phyloP scores from a whole-genome alignment of 2,113 vertebrate genomes.

The Pterocles orientalis region DNA sequence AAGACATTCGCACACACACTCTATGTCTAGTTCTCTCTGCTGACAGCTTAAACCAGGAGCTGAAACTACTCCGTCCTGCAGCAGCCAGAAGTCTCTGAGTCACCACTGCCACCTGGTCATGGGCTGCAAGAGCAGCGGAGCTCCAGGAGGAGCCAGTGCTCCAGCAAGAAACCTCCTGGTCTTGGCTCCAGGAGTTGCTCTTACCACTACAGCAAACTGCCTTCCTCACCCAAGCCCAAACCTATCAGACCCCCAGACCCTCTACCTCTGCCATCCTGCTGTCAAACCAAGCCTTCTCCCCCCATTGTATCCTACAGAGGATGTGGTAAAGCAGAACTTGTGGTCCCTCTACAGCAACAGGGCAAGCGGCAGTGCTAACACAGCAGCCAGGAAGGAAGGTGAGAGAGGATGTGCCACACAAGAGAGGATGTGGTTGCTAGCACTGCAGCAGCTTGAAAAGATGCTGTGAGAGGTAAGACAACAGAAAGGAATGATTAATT shows the following conservation, averaged over 20 bases:
- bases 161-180: neutral
- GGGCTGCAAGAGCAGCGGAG: neutral
- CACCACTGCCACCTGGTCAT: fast-evolving
- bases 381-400: constrained; percentile 45
- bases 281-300: neutral
- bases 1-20: neutral
- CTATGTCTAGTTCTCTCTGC: neutral
- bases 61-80: neutral
- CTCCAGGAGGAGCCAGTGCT: neutral
- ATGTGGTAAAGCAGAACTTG: constrained; percentile 50
- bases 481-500: neutral
- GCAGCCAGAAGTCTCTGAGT: neutral
- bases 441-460: neutral
- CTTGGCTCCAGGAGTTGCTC: neutral
- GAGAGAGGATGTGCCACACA: neutral
- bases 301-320: neutral
- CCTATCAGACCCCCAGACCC: neutral
- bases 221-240: neutral
- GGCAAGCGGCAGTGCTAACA: neutral
- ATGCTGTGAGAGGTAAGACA: neutral
- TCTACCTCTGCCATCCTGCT: neutral
- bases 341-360: neutral
- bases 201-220: neutral
- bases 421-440: constrained; percentile 35
- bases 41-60: neutral